phyloP scores from a whole-genome alignment of 2,888 invertebrate genomes.

The Celastrina argiolus region DNA sequence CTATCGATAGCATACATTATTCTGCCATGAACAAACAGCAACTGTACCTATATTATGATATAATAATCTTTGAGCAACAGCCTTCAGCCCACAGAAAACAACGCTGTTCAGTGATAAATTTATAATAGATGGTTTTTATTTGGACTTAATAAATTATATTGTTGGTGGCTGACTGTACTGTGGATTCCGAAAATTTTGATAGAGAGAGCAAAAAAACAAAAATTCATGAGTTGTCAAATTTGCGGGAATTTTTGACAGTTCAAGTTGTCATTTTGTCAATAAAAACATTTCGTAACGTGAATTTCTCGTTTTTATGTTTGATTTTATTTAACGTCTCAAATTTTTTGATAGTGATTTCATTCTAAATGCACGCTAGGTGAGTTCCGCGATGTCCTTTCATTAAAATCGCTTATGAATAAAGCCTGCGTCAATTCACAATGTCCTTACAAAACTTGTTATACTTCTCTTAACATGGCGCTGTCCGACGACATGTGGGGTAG shows the following conservation, averaged over 20 bases:
- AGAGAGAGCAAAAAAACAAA: not conserved
- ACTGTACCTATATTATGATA: too few species aligned
- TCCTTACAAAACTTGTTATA: slow-evolving; percentile 35
- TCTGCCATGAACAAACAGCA: too few species aligned
- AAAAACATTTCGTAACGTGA: slow-evolving; percentile 60
- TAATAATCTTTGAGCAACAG: too few species aligned
- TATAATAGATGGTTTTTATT: too few species aligned
- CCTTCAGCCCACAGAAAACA: too few species aligned
- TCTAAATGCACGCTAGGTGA: slow-evolving; percentile 36
- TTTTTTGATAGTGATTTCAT: slow-evolving; percentile 35
- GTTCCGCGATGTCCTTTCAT: slow-evolving; percentile 37
- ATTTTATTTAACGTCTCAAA: slow-evolving; percentile 54
- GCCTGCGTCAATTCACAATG: slow-evolving; percentile 33
- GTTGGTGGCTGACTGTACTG: too few species aligned
- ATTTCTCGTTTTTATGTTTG: slow-evolving; percentile 45
- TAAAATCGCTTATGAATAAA: slow-evolving; percentile 31
- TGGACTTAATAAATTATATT: too few species aligned
- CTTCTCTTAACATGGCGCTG: slow-evolving; percentile 69
- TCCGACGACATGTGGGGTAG: slow-evolving; percentile 68
- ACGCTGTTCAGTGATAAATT: too few species aligned
- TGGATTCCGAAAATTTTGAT: not conserved
- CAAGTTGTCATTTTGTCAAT: slow-evolving; percentile 51
- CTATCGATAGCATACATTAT: too few species aligned
- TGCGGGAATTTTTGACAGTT: slow-evolving; percentile 70
- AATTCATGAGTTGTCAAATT: slow-evolving; percentile 48